These are phyloP conservation scores for Apeltes quadracus DNA, from an alignment of 2,113 vertebrate species.

Conservation along the genomic window DNA sequence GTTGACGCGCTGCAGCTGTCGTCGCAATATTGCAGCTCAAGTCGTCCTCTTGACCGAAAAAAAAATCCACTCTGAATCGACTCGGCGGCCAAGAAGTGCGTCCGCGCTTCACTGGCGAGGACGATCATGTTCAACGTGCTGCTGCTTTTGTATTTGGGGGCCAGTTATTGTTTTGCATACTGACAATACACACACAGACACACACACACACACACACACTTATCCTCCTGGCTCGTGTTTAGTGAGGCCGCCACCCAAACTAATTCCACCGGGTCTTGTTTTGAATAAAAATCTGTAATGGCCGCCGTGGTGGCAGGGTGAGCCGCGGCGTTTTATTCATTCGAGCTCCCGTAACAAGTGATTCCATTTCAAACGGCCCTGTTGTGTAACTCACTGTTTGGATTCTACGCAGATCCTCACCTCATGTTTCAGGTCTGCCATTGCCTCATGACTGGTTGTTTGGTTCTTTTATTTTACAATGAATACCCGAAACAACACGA, in stretches of 20 bases:
- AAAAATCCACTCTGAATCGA: constrained; percentile 51
- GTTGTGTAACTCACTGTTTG: background rate
- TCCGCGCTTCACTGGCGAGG: constrained; percentile 33
- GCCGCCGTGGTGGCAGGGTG: constrained; percentile 13
- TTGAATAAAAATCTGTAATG: constrained; percentile 58
- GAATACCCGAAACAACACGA: background rate
- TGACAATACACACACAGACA: constrained; percentile 25
- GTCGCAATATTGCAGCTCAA: constrained; percentile 20
- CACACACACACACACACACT: constrained; percentile 30
- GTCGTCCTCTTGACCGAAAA: constrained; percentile 49
- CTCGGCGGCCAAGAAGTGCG: constrained; percentile 35
- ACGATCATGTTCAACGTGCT: constrained; percentile 38
- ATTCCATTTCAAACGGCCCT: constrained; percentile 28
- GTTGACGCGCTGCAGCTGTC: constrained; percentile 43
- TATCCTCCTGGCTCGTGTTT: constrained; percentile 51
- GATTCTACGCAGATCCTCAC: background rate
- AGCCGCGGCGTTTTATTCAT: constrained; percentile 1
- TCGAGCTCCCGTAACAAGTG: constrained; percentile 43
- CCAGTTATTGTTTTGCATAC: constrained; percentile 46
- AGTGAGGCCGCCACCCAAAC: constrained; percentile 52
- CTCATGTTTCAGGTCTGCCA: background rate
- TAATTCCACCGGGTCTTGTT: constrained; percentile 48
- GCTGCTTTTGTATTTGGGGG: constrained; percentile 41
- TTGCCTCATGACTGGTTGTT: background rate
- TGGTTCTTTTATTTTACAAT: background rate